Evolutionary conservation across 2,888 invertebrate species (phyloP).

Genomic region (Apotomis turbidana): DNA sequence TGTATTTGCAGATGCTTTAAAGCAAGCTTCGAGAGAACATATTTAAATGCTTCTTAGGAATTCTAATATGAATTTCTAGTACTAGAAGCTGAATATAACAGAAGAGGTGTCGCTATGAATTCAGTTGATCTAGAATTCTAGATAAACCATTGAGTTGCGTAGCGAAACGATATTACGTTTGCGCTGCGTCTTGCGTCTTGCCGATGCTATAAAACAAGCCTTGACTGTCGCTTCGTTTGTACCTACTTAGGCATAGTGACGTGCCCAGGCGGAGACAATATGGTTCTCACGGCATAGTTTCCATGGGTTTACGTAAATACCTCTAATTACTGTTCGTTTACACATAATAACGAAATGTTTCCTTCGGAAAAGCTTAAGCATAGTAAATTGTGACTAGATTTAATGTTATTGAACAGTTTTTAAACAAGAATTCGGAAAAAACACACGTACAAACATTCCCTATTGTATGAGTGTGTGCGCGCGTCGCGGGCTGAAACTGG

Average conservation of each 20-base stretch:
- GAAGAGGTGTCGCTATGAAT: neutral
- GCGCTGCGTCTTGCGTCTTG: neutral
- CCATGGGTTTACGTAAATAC: slow-evolving; percentile 78
- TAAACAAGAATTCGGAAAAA: neutral
- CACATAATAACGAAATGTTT: slow-evolving; percentile 68
- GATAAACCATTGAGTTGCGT: neutral
- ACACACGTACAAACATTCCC: too few species aligned
- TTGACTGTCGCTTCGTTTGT: slow-evolving; percentile 9
- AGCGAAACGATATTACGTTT: neutral
- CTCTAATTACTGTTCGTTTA: slow-evolving; percentile 69
- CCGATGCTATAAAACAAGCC: neutral
- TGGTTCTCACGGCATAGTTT: slow-evolving; percentile 78
- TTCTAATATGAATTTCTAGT: too few species aligned
- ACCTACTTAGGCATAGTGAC: slow-evolving; percentile 13
- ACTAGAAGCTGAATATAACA: neutral
- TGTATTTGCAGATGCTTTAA: too few species aligned
- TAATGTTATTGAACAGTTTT: slow-evolving; percentile 33
- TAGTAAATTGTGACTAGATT: slow-evolving; percentile 49
- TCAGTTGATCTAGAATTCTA: neutral
- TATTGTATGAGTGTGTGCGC: too few species aligned
- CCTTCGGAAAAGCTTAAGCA: slow-evolving; percentile 54
- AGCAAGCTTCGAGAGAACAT: too few species aligned
- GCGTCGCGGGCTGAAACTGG: too few species aligned
- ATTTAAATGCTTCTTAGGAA: too few species aligned
- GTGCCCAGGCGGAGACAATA: slow-evolving; percentile 60